phyloP scores from a whole-genome alignment of 2,888 invertebrate species.

The Xiphydria camelus region DNA sequence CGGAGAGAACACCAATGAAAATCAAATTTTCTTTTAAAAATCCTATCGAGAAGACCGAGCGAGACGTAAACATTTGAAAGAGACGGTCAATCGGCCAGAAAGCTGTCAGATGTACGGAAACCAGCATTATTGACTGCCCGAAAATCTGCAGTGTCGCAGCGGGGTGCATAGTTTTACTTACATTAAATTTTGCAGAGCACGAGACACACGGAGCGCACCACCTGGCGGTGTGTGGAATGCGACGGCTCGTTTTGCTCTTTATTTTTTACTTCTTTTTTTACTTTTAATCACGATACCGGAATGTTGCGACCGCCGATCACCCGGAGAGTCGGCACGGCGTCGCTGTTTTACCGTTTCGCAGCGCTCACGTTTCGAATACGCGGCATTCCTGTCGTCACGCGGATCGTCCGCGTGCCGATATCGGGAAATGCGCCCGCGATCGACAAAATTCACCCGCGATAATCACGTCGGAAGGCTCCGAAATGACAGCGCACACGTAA shows the following conservation, averaged over 20 bases:
- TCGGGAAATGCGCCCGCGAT: constrained; percentile 12
- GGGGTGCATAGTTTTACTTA: too few relatives aligned
- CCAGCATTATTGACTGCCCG: too few relatives aligned
- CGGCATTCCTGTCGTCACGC: constrained; percentile 12
- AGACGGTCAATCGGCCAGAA: too few relatives aligned
- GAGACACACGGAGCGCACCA: not conserved
- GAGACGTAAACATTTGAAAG: too few relatives aligned
- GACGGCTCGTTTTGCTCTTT: not conserved
- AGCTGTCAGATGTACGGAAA: too few relatives aligned
- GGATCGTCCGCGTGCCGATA: constrained; percentile 18
- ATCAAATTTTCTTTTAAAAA: too few relatives aligned
- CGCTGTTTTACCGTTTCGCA: constrained; percentile 20
- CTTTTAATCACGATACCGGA: constrained; percentile 8
- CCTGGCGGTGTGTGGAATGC: not conserved
- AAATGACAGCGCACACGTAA: constrained; percentile 39
- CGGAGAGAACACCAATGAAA: too few relatives aligned
- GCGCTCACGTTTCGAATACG: constrained; percentile 13
- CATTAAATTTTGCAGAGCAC: too few relatives aligned
- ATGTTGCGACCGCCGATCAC: constrained; percentile 11
- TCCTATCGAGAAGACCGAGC: too few relatives aligned
- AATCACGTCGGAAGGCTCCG: constrained; percentile 19
- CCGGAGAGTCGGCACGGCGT: constrained; percentile 1
- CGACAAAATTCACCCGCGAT: constrained; percentile 11
- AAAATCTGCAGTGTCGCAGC: too few relatives aligned
- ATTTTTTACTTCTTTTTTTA: not conserved